Evolutionary conservation across 53 echinoderm and acorn worm species (phyloP), one percentile per base, ranked within the genome.

Genomic region (Paelopatides confundens): DNA sequence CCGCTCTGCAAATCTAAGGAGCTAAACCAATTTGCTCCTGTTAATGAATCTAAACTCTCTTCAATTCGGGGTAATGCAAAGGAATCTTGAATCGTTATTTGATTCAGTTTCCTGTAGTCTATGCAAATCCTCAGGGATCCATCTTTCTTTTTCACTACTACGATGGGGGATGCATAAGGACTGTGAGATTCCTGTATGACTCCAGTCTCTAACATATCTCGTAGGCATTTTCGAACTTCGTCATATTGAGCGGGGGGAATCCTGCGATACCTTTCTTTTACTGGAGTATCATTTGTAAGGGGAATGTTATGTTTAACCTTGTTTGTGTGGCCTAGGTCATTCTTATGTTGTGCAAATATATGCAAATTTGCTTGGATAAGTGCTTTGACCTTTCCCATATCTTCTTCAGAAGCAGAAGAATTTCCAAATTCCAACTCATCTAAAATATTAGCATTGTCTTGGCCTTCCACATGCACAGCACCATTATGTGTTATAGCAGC

Each of bases 151-250:
- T 51, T 48, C n/a, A 87, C 87, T 14, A 71, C 36, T 24, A 87
- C 76, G 18, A 87, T 87, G 14, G 88, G 88, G n/a, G 76, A 76
- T n/a, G 88, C 88, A 88, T 88, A 81, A 33, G 88, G 88, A 35
- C 76, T 76, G 43, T 63, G 62, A 27, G 81, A 81, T 21, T 88
- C 88, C 14, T 65, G n/a, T 18, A 88, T 88, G 8, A 32, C 88
- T 1, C 66, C 81, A 11, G 40, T 26, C 24, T 88, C 64, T 15
- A 74, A n/a, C 88, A 78, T 81, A 2, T 62, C 53, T 31, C 58
- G 6, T 1, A 88, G 49, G 31, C 40, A 62, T 13, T 70, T 8
- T 15, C 76, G 37, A n/a, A 87, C 87, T 37, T 87, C 53, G 15
- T 88, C 88, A 81, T 65, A 88, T 78, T 76, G 78, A 3, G 79